A percentile compares a stretch with the other conserved stretches of the same genome.
Evolutionary conservation across 2,113 vertebrate species (phyloP).

Genomic region (Physeter macrocephalus): DNA sequence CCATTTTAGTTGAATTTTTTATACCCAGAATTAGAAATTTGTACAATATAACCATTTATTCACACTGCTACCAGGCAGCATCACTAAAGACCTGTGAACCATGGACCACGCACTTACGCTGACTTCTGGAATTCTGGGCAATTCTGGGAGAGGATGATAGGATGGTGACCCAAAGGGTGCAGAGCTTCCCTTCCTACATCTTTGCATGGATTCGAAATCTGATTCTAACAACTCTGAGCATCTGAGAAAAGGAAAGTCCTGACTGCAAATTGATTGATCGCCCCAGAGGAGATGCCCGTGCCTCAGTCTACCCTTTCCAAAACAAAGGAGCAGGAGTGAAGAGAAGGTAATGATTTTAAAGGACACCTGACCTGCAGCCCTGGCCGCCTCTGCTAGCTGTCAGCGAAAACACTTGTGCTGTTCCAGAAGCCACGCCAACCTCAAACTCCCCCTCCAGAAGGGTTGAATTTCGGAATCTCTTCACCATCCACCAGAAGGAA

Average conservation of each 20-base stretch:
- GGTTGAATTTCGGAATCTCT: not conserved
- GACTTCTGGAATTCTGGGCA: not conserved
- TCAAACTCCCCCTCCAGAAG: not conserved
- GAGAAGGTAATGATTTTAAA: slow-evolving; percentile 14
- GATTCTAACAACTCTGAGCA: not conserved
- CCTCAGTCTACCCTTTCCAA: not conserved
- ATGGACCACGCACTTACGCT: not conserved
- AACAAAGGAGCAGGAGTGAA: not conserved
- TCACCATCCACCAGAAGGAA: not conserved
- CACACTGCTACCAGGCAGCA: not conserved
- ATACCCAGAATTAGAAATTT: slow-evolving; percentile 5
- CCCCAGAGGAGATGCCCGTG: not conserved
- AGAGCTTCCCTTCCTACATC: not conserved
- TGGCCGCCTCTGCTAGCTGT: not conserved
- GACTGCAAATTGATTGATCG: not conserved
- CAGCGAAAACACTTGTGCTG: not conserved
- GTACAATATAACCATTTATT: not conserved
- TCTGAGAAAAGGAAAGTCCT: not conserved
- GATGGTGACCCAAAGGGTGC: not conserved
- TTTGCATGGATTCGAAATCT: not conserved
- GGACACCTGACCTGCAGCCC: not conserved
- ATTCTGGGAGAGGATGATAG: not conserved
- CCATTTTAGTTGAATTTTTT: slow-evolving; percentile 14
- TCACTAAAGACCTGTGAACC: not conserved
- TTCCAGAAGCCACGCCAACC: not conserved